Evolutionary conservation across 1,140 invertebrate genomes (phyloP).

Genomic region (Diprion similis): DNA sequence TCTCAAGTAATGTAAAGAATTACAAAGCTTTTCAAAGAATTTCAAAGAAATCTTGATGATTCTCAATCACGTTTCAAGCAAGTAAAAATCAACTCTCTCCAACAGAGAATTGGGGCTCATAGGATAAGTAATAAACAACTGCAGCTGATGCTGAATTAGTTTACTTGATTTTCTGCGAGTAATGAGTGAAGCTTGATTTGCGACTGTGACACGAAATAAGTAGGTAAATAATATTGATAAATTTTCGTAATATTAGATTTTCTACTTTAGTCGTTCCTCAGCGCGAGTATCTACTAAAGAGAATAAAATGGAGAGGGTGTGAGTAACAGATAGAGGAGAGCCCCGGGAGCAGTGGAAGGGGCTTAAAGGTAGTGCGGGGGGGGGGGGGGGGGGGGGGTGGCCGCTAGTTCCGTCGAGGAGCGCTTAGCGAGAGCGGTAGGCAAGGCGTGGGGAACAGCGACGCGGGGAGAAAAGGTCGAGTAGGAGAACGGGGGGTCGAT

Average conservation of each 20-base stretch:
- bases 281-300: slow-evolving; percentile 29
- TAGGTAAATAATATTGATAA: too few species aligned
- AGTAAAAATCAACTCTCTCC: too few species aligned
- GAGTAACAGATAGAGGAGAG: slow-evolving; percentile 6
- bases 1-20: too few species aligned
- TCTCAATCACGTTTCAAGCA: too few species aligned
- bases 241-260: not conserved
- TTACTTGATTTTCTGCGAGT: too few species aligned
- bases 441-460: slow-evolving; percentile 7
- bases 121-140: too few species aligned
- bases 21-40: too few species aligned
- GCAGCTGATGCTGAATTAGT: too few species aligned
- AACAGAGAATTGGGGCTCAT: too few species aligned
- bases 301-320: slow-evolving; percentile 21
- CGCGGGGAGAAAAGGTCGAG: slow-evolving; percentile 24
- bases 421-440: not conserved
- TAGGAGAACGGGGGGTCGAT: slow-evolving; percentile 54
- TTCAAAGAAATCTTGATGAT: too few species aligned
- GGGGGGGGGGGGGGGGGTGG: slow-evolving; percentile 4
- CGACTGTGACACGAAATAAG: too few species aligned
- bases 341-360: not conserved
- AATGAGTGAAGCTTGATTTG: too few species aligned
- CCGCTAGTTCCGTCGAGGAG: slow-evolving; percentile 1
- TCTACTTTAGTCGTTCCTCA: slow-evolving; percentile 19
- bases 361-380: slow-evolving; percentile 20